Evolutionary conservation across 1,140 invertebrate genomes (phyloP), one percentile per base, ranked within the genome.

Genomic region (Oedothorax gibbosus): DNA sequence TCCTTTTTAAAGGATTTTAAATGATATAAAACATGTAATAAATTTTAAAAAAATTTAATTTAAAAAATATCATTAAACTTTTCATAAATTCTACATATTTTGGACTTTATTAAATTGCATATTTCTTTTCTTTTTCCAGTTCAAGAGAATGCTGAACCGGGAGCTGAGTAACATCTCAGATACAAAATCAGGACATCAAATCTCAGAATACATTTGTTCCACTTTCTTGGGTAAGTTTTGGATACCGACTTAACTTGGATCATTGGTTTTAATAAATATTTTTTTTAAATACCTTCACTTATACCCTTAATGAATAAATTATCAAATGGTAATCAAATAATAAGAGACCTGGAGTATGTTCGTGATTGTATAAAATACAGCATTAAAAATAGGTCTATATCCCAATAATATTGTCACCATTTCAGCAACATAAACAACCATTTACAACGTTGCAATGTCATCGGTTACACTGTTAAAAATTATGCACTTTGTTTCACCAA

Each of bases 101-200:
- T 83, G 21, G 15, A n/a, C n/a, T 10, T 65, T 7, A 64, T 64
- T 8, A 69, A 49, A 35, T 87, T 80, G 87, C 80, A 65, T 65
- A 21, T 50, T 68, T 14, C 51, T 15, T 53, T 81, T 86, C 86
- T 73, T 87, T 87, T 93, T 95, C 80, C 93, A 99, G 98, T 99
- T 99, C 93, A 99, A 99, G 91, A 94, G 98, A 90, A 99, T 99
- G 97, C 93, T 99, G 89, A 99, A 99, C 92, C 98, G 99, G 92
- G 98, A 99, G 91, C 93, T 99, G 88, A 99, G 96, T 90, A 98
- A 99, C 91, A 99, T 99, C 92, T 99, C 98, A 56, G 98, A 99
- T 90, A 99, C 97, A 73, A 99, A 98, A 92, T 99, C 98, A 85
- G 98, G 98, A 88, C 99, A 98, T 91, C 98, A 99, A 93, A 98